phyloP scores from a whole-genome alignment of 2,888 invertebrate genomes.

The Lycia hirtaria region DNA sequence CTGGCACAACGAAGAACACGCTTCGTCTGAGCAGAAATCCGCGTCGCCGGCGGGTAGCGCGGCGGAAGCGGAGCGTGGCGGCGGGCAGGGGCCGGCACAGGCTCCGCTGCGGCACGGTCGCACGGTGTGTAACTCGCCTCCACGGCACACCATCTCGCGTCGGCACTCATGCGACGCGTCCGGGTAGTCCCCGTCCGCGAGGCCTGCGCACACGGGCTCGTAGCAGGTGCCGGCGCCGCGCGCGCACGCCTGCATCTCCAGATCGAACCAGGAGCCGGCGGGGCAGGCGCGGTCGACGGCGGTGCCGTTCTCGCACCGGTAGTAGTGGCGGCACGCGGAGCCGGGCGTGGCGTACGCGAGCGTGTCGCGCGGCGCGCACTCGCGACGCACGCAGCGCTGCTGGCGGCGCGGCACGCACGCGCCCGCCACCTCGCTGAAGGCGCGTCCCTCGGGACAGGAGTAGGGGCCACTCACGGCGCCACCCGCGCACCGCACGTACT shows the following conservation, averaged over 20 bases:
- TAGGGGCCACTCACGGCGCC: constrained; percentile 64
- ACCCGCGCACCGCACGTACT: constrained; percentile 74
- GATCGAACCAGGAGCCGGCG: constrained; percentile 84
- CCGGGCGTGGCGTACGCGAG: constrained; percentile 83
- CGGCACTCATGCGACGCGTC: constrained; percentile 86
- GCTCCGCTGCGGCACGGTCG: constrained; percentile 60
- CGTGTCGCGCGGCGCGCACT: constrained; percentile 66
- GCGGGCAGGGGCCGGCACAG: constrained; percentile 66
- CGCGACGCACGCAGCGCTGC: constrained; percentile 70
- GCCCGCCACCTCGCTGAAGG: constrained; percentile 72
- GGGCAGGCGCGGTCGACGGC: constrained; percentile 81
- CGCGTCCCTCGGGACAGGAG: constrained; percentile 68
- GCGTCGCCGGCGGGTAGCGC: constrained; percentile 82
- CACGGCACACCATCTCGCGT: constrained; percentile 78
- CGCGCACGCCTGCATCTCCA: constrained; percentile 80
- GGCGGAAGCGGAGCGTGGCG: constrained; percentile 70
- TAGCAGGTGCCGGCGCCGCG: constrained; percentile 85
- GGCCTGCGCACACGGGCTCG: constrained; percentile 85
- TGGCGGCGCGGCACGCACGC: constrained; percentile 71
- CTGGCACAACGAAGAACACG: constrained; percentile 79
- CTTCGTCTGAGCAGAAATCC: constrained; percentile 78
- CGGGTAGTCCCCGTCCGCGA: constrained; percentile 84
- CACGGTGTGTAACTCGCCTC: constrained; percentile 72
- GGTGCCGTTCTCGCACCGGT: constrained; percentile 82
- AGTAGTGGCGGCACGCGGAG: constrained; percentile 85